phyloP scores from a whole-genome alignment of 1,140 invertebrate species.

The Pteromalus puparum region DNA sequence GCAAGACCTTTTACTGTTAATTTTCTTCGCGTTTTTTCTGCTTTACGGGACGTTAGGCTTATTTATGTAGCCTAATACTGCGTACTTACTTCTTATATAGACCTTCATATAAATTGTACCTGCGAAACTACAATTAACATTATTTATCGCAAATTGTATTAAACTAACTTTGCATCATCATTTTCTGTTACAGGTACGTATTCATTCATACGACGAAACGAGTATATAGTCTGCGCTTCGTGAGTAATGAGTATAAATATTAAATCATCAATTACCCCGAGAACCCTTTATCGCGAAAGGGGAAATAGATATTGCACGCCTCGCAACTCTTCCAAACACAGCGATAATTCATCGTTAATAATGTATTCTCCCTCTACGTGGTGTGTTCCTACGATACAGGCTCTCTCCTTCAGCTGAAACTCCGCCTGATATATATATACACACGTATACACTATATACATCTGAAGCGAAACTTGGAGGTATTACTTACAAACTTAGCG shows the following conservation, averaged over 20 bases:
- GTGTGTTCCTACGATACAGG: neutral
- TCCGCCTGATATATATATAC: neutral
- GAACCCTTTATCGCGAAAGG: neutral
- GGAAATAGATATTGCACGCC: neutral
- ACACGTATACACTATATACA: too few relatives aligned
- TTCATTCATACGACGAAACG: neutral
- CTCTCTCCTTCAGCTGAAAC: neutral
- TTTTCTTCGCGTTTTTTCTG: neutral
- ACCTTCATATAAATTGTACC: too few relatives aligned
- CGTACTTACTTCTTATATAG: too few relatives aligned
- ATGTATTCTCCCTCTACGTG: neutral
- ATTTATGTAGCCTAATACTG: neutral
- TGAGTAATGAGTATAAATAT: neutral
- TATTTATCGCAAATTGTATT: too few relatives aligned
- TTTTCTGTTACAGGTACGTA: slow-evolving; percentile 24
- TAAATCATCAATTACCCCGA: too few relatives aligned
- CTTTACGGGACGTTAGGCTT: neutral
- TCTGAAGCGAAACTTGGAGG: neutral
- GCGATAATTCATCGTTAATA: neutral
- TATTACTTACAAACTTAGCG: slow-evolving; percentile 20
- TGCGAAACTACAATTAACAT: too few relatives aligned
- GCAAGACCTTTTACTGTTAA: neutral
- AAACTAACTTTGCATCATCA: neutral
- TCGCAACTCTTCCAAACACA: neutral
- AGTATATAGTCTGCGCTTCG: neutral